Evolutionary conservation across 2,888 invertebrate genomes (phyloP).

Genomic region (Tubulanus polymorphus): DNA sequence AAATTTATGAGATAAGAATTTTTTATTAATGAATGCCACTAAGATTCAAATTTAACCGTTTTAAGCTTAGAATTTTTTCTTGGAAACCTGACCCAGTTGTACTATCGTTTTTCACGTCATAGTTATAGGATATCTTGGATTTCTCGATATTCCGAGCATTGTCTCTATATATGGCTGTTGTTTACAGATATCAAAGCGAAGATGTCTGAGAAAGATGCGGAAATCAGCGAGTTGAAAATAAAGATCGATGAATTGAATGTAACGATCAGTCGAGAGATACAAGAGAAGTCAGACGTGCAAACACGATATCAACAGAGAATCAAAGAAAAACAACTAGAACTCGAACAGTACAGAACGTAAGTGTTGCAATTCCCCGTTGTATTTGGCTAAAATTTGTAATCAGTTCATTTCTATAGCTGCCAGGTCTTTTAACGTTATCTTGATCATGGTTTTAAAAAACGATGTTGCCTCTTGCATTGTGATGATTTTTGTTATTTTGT

Average conservation of each 20-base stretch:
- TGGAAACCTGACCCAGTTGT: no score
- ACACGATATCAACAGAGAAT: conserved; percentile 44
- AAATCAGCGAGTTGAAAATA: conserved; percentile 47
- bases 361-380: not conserved
- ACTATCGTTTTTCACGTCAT: no score
- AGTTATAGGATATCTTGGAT: no score
- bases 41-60: no score
- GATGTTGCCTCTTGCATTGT: no score
- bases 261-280: conserved; percentile 30
- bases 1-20: no score
- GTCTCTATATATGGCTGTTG: no score
- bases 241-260: conserved; percentile 37
- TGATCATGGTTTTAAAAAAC: not conserved
- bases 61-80: no score
- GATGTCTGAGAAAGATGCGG: conserved; percentile 31
- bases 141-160: no score
- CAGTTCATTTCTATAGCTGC: not conserved
- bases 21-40: no score
- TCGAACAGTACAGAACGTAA: conserved; percentile 42
- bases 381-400: not conserved
- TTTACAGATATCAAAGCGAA: conserved; percentile 5
- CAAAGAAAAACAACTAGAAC: conserved; percentile 44
- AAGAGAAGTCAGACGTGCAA: conserved; percentile 40
- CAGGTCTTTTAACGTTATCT: not conserved
- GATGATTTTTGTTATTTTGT: no score